Percentiles rank a stretch among this genome's conserved stretches.
Conservation (phyloP, 1,140 invertebrate species). For the Sinella curviseta region DNA sequence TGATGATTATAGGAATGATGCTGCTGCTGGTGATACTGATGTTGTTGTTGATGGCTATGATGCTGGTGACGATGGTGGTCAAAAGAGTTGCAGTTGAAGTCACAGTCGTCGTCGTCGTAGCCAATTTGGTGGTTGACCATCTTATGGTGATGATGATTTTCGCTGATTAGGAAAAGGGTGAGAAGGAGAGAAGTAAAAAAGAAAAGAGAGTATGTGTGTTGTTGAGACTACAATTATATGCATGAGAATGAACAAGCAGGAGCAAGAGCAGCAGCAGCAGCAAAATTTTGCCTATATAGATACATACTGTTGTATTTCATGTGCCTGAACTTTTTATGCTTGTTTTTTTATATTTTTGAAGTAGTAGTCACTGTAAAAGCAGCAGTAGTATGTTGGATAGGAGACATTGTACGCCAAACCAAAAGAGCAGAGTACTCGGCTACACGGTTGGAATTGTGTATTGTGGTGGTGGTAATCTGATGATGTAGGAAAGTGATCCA, state of each 20-base stretch:
- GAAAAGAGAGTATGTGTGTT: constrained; percentile 2
- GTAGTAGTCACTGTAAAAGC: neutral
- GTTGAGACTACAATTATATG: constrained; percentile 9
- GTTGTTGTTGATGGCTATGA: neutral
- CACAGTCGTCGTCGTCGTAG: neutral
- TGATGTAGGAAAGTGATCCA: constrained; percentile 23
- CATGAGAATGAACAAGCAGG: constrained; percentile 1
- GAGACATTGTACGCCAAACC: neutral
- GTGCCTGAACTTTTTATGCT: neutral
- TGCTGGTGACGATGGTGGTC: constrained; percentile 10
- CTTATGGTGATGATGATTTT: constrained; percentile 23
- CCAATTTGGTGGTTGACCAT: constrained; percentile 24
- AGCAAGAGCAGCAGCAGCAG: neutral
- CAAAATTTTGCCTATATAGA: neutral
- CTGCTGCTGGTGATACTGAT: neutral
- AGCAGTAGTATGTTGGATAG: neutral
- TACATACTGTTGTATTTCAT: neutral
- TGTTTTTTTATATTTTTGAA: neutral
- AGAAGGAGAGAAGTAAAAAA: constrained; percentile 27
- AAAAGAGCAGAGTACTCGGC: neutral
- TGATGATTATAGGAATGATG: neutral
- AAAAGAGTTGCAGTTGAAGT: constrained; percentile 18
- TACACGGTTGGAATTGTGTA: neutral
- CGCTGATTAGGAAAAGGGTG: constrained; percentile 23
- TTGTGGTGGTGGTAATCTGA: constrained; percentile 20